Evolutionary conservation across 2,113 vertebrate genomes (phyloP), one percentile per base, ranked within the genome.

Genomic region (Colossoma macropomum): DNA sequence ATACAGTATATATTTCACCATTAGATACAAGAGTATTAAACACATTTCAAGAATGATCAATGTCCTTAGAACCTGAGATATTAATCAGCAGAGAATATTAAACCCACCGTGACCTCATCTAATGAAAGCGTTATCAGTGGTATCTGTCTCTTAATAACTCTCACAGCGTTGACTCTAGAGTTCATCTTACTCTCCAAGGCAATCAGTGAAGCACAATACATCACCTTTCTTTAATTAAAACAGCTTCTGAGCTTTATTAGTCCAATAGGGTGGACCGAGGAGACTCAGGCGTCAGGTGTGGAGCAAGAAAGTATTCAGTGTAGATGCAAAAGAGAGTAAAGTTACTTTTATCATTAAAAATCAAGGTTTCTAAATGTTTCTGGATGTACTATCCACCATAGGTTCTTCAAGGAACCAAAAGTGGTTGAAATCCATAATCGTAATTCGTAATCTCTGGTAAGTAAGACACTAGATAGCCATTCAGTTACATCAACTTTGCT

Each of bases 1-100:
- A 9, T 75, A 19, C 0, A 9, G 30, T 73, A 41, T 75, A 52
- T 52, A 75, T 75, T 82, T 56, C 23, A 69, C 9, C 3, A 30
- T 16, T 56, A 59, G 23, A 56, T 50, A 45, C 48, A 28, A 5
- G 66, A 69, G 66, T 54, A 34, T 68, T 68, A 68, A 34, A 68
- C 8, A 68, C 15, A 8, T 34, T 34, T 68, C 30, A 68, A 9
- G 63, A 66, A 30, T 66, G 63, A 28, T 80, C 52, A 48, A 16
- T 76, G 56, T 16, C 30, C 23, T 15, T 21, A 34, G 15, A 62
- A 62, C 54, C 6, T 62, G 32, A 41, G 34, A 41, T 76, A 82
- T 75, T 0, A 75, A 75, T 82, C 80, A 41, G 21, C 27, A 52
- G 80, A 82, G 60, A 54, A 34, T 34, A 68, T 68, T 68, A 68